phyloP scores from a whole-genome alignment of 2,797 vertebrate genomes.

The Alcedo quadribrachys region DNA sequence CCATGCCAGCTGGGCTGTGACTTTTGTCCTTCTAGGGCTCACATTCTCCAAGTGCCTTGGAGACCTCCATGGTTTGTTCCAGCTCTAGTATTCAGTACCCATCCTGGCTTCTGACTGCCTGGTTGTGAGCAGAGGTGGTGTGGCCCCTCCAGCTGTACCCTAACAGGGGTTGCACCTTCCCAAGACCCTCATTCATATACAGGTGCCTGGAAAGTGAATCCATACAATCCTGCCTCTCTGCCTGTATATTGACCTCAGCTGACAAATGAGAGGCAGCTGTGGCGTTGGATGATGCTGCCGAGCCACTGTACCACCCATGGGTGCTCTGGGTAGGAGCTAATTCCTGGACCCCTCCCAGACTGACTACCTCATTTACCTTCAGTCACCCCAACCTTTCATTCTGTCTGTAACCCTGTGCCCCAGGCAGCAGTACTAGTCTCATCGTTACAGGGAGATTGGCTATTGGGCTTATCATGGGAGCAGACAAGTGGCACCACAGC shows the following conservation, averaged over 20 bases:
- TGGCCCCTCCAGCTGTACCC: not conserved
- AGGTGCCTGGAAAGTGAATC: not conserved
- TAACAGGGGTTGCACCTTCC: not conserved
- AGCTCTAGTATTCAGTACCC: not conserved
- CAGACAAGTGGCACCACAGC: not conserved
- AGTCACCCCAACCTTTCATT: slow-evolving; percentile 10
- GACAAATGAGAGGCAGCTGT: not conserved
- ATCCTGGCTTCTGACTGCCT: not conserved
- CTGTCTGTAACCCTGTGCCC: not conserved
- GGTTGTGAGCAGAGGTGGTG: not conserved
- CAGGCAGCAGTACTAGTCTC: slow-evolving; percentile 17
- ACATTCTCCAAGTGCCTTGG: not conserved
- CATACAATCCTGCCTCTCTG: not conserved
- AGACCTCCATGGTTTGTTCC: not conserved
- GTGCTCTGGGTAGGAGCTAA: not conserved
- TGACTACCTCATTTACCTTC: slow-evolving; percentile 20
- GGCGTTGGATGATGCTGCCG: not conserved
- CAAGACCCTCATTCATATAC: not conserved
- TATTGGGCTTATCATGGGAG: slow-evolving; percentile 15
- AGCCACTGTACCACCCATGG: not conserved
- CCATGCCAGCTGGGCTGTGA: not conserved
- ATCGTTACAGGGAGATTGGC: not conserved
- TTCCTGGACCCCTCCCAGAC: not conserved
- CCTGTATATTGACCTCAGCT: not conserved
- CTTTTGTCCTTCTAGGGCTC: not conserved